A percentile compares a stretch with the other conserved stretches of the same genome.
These are phyloP conservation scores for Anomalospiza imberbis DNA, from an alignment of 2,797 vertebrate species.

Conservation along the genomic window DNA sequence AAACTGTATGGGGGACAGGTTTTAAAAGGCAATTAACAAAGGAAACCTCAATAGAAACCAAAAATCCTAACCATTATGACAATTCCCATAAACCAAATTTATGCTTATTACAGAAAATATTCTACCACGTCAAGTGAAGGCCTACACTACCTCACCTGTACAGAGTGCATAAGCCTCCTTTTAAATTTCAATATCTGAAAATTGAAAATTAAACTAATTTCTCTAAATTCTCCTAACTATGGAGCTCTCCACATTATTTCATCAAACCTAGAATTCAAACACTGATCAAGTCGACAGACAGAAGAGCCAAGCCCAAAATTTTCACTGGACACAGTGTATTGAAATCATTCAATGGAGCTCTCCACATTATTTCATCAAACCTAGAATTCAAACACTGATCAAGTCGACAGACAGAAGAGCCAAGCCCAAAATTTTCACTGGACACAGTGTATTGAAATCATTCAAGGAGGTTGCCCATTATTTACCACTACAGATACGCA, in stretches of 20 bases:
- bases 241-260: neutral
- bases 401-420: neutral
- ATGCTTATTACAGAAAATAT: neutral
- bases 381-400: neutral
- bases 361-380: neutral
- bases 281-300: neutral
- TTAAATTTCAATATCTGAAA: neutral
- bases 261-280: neutral
- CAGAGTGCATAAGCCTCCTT: neutral
- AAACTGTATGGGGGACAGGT: fast-evolving
- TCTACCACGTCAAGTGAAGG: neutral
- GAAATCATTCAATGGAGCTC: too few species aligned
- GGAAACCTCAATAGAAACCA: neutral
- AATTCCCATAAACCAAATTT: neutral
- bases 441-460: neutral
- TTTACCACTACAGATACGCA: neutral
- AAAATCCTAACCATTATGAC: neutral
- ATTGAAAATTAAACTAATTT: neutral
- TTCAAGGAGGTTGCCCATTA: neutral
- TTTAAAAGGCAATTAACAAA: neutral
- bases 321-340: neutral
- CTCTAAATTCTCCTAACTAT: neutral
- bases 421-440: neutral
- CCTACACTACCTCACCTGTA: neutral
- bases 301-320: neutral